Evolutionary conservation across 2,797 vertebrate genomes (phyloP).

Genomic region (Lemur catta): DNA sequence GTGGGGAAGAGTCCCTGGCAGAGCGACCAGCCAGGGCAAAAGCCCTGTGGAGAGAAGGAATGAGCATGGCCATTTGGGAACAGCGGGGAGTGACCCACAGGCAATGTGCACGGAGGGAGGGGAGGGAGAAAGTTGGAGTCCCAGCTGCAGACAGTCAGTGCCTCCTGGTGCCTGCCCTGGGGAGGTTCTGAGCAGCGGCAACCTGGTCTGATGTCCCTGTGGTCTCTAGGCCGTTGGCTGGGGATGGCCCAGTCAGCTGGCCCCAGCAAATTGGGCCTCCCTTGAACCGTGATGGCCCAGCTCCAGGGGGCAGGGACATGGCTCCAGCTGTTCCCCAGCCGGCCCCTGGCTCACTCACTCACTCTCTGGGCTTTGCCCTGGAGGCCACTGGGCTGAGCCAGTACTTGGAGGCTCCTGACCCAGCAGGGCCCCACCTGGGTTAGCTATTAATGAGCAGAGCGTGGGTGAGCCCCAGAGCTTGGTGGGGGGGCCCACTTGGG

Average conservation of each 20-base stretch:
- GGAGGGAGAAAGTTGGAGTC: background rate
- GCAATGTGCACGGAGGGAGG: too few relatives aligned
- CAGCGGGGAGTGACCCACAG: background rate
- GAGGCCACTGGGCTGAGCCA: background rate
- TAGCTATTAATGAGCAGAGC: conserved; percentile 46
- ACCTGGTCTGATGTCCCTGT: rapidly evolving
- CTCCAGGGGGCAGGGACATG: background rate
- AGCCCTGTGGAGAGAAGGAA: background rate
- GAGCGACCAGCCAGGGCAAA: background rate
- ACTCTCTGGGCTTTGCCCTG: background rate
- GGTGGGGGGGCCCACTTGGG: background rate
- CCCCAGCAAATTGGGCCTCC: background rate
- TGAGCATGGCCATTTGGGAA: background rate
- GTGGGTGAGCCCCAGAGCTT: background rate
- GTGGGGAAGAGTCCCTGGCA: background rate
- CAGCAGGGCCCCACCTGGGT: background rate
- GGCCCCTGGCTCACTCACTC: background rate
- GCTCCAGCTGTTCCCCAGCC: background rate
- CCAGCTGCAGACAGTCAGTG: rapidly evolving
- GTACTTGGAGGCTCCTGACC: background rate
- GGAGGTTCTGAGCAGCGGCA: background rate
- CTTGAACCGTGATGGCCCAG: background rate
- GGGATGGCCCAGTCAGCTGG: background rate
- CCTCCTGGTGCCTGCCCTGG: background rate
- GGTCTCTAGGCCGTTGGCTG: background rate